Evolutionary conservation across 2,888 invertebrate genomes (phyloP), one percentile per base, ranked within the genome.

Genomic region (Cenopis cana): DNA sequence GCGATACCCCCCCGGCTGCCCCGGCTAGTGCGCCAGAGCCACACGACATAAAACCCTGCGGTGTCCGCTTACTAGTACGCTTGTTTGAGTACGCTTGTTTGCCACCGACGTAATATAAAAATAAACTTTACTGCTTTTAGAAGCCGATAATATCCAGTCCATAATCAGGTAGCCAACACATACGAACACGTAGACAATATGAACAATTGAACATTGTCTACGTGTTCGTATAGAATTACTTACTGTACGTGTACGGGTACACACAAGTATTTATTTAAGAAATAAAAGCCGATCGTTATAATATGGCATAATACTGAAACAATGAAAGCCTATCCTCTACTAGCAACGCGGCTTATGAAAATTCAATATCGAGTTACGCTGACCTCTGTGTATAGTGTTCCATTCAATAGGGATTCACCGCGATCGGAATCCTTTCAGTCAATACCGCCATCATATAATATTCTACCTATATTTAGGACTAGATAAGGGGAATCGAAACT

Each of bases 361-460:
- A 62, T 62, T 55, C 68, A 69, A 69, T 69, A 69, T 69, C 68
- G 49, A 33, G 60, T 62, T 60, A 60, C 55, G 61, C 61, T 62
- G 68, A 62, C 68, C 68, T 69, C 61, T 20, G 49, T 61, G 61
- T 61, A 62, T 49, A 61, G 18, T 38, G 46, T 54, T 55, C 61
- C 61, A 68, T 68, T 68, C 55, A 55, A 41, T 12, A 33, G 68
- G 55, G 46, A 68, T 55, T 60, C 61, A 55, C 46, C 61, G 61
- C 41, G 60, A 33, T 55, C 61, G 18, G 33, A 68, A 69, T 69
- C 68, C 61, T 46, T 20, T 29, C 55, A 46, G 68, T 68, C 54
- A 68, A 68, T 68, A 68, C 60, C 52, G 33, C 46, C 24, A 9
- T 12, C 46, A 46, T 29, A 46, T 60, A 49, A 60, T 60, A 60